Evolutionary conservation across 2,113 vertebrate genomes (phyloP).

Genomic region (Haplotaxodon microlepis): DNA sequence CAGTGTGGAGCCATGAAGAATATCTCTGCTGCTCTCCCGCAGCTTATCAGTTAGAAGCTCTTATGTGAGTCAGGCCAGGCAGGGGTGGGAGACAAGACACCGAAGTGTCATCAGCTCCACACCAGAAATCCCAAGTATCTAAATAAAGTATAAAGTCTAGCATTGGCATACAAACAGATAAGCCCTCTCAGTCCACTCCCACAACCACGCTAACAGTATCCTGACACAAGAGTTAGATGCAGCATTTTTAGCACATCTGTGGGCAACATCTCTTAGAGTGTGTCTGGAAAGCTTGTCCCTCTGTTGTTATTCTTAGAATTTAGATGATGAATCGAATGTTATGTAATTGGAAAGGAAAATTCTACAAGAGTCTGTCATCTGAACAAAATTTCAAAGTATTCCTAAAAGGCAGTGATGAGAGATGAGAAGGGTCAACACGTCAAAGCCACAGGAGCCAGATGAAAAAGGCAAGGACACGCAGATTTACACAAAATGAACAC

Average conservation of each 20-base stretch:
- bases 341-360: background rate
- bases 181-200: slow-evolving; percentile 5
- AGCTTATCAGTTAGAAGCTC: slow-evolving; percentile 50
- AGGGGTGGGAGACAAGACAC: slow-evolving; percentile 36
- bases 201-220: background rate
- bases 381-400: background rate
- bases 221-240: background rate
- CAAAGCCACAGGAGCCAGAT: background rate
- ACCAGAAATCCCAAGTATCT: slow-evolving; percentile 37
- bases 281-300: background rate
- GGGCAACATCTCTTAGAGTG: background rate
- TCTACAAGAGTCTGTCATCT: background rate
- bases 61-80: slow-evolving; percentile 51
- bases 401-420: background rate
- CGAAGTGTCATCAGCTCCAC: slow-evolving; percentile 46
- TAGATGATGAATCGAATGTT: background rate
- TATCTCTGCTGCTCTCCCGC: slow-evolving; percentile 16
- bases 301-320: background rate
- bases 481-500: background rate
- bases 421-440: background rate
- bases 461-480: background rate
- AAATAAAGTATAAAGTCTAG: slow-evolving; percentile 44
- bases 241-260: background rate
- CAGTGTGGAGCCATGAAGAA: slow-evolving; percentile 7
- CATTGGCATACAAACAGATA: slow-evolving; percentile 24